Evolutionary conservation across 2,888 invertebrate species (phyloP), one percentile per base, ranked within the genome.

Genomic region (Sinohyriopsis cumingii): DNA sequence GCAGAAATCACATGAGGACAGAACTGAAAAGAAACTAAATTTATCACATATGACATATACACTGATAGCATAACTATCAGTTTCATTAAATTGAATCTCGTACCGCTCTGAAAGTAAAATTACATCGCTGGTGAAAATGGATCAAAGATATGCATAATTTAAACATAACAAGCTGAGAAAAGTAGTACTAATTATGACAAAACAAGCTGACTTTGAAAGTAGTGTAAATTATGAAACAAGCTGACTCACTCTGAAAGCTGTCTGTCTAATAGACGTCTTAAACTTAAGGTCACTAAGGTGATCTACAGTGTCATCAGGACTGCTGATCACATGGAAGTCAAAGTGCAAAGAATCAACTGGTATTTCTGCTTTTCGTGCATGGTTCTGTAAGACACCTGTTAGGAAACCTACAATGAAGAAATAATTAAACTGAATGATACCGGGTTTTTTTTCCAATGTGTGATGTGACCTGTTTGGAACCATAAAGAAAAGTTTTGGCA

Each of bases 311-410:
- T 83, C 83, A 24, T 67, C 56, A 12, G 71, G 63, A 15, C 71
- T 71, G n/a, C 64, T 73, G 53, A 73, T 65, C 5, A 90, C 82
- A 55, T 77, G 69, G 74, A 88, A 89, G 60, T 85, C 76, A 75
- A 89, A 89, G 53, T 80, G 79, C 60, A 90, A 77, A 9, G 87
- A 86, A 76, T 90, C 90, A 0, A 90, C 88, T n/a, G 90, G 86
- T 33, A 88, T 86, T 20, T 83, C 82, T 28, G 84, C 59, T 70
- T 87, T 89, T n/a, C 90, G 76, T 19, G 90, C 89, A 72, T 90
- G 89, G 69, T 86, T 89, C 82, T 90, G 90, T 24, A 88, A 81
- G 6, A 90, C 86, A n/a, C 89, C 90, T 6, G 89, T 89, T 65
- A 90, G 79, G 70, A 90, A 88, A 19, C 90, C 90, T 89, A 76